Percentiles rank a stretch among this genome's conserved stretches.
Evolutionary conservation across 2,113 vertebrate genomes (phyloP).

Genomic region (Dicerorhinus sumatrensis): DNA sequence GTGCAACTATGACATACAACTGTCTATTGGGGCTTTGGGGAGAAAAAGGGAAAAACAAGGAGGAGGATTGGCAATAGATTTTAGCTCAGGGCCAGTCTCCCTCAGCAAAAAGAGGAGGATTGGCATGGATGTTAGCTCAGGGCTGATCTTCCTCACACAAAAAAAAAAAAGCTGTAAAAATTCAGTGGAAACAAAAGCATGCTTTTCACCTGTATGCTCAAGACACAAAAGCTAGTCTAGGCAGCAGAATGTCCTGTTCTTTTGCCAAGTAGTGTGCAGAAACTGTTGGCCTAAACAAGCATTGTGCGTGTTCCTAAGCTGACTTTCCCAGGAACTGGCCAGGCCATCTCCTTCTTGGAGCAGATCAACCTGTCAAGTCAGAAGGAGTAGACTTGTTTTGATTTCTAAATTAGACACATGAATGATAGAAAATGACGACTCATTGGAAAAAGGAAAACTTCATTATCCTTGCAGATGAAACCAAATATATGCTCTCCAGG

Average conservation of each 20-base stretch:
- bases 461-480: slow-evolving; percentile 14
- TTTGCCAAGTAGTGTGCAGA: background rate
- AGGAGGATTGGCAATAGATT: no score
- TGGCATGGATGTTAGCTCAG: no score
- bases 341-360: background rate
- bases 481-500: background rate
- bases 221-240: background rate
- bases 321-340: background rate
- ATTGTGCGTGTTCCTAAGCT: background rate
- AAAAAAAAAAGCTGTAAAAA: slow-evolving; percentile 5
- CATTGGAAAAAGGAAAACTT: background rate
- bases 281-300: background rate
- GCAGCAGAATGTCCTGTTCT: background rate
- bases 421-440: background rate
- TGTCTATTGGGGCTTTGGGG: no score
- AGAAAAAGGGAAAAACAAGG: no score
- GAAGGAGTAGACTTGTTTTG: slow-evolving; percentile 41
- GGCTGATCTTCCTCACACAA: no score
- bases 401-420: slow-evolving; percentile 6
- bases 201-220: background rate
- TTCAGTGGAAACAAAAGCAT: background rate
- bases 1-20: no score
- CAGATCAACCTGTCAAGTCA: background rate
- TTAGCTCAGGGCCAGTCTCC: no score
- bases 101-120: no score